Evolutionary conservation across 37 sponge, comb jelly and placozoan species (phyloP).

Genomic region (Spongilla lacustris): DNA sequence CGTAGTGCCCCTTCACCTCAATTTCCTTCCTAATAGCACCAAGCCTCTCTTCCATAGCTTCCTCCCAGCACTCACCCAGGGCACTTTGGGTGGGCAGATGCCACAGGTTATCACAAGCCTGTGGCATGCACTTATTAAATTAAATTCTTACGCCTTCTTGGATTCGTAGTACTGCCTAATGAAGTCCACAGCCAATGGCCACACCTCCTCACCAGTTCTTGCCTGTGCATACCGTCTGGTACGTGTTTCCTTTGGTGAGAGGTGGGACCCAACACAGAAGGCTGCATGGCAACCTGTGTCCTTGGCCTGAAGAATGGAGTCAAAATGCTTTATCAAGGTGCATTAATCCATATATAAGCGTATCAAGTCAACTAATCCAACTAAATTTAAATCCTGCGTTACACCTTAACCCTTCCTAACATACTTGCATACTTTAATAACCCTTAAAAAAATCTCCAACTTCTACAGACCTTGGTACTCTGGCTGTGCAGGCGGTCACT

Average conservation of each 20-base stretch:
- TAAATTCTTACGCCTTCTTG: slow-evolving; percentile 42
- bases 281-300: slow-evolving; percentile 50
- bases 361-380: too few species aligned
- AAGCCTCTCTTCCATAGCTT: slow-evolving; percentile 28
- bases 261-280: slow-evolving; percentile 58
- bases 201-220: slow-evolving; percentile 43
- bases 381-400: too few species aligned
- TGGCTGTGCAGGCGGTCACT: slow-evolving; percentile 40
- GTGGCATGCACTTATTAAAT: neutral
- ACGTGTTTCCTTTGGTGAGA: slow-evolving; percentile 43
- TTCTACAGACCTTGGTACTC: slow-evolving; percentile 13
- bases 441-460: too few species aligned
- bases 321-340: too few species aligned
- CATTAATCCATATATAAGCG: too few species aligned
- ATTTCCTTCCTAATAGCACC: slow-evolving; percentile 47
- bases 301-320: slow-evolving; percentile 42
- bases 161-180: slow-evolving; percentile 59
- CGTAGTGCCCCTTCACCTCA: slow-evolving; percentile 72
- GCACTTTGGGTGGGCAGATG: too few species aligned
- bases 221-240: slow-evolving; percentile 29
- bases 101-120: too few species aligned
- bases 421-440: too few species aligned
- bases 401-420: too few species aligned
- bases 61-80: slow-evolving; percentile 24
- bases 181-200: slow-evolving; percentile 62